Base-by-base conservation (phyloP, 2,797 vertebrate genomes). In the Enteromius anoplus region DNA sequence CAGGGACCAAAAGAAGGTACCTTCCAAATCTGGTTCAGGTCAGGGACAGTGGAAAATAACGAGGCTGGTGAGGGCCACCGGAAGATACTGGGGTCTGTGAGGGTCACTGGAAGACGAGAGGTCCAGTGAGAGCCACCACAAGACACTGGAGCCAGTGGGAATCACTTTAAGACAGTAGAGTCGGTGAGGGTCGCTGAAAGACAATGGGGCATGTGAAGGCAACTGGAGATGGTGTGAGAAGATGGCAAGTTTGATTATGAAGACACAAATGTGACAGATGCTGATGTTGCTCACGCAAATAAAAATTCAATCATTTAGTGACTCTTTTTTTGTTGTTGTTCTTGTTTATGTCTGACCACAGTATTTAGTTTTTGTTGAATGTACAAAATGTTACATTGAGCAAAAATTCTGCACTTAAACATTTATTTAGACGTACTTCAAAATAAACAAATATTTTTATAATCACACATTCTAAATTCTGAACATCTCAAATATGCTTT, bases 81-180 rank as follows among this genome's bases (percentile, higher is more conserved):
- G 1, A 60, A 26, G 23, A 5, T 23, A 60, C 1, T 60, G 4
- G 58, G 23, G 2, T 11, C 12, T 2, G 26, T 32, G 37, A 68
- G 21, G 66, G 8, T 5, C 21, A 69, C 11, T 5, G 0, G 10
- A 69, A 69, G 21, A 15, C 2, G 8, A 0, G 23, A 21, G 21
- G 37, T 11, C 2, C 11, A 5, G 3, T 34, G 3, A 21, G 7
- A 32, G 64, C 4, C 32, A 66, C 64, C 1, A 10, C 0, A 66
- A 34, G 3, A 34, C 7, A 65, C 7, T 37, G 17, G 62, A 14
- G 8, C 2, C 3, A 1, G 19, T 66, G 8, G n/a, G 53, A 3
- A 3, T 2, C 34, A 40, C 65, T 2, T 0, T 0, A n/a, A 40
- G 19, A n/a, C 9, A 40, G 0, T 11, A 0, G 37, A 2, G 37